A percentile compares a stretch with the other conserved stretches of the same genome.
Conservation (phyloP, 2,113 vertebrate genomes). For the Psilopogon haemacephalus region DNA sequence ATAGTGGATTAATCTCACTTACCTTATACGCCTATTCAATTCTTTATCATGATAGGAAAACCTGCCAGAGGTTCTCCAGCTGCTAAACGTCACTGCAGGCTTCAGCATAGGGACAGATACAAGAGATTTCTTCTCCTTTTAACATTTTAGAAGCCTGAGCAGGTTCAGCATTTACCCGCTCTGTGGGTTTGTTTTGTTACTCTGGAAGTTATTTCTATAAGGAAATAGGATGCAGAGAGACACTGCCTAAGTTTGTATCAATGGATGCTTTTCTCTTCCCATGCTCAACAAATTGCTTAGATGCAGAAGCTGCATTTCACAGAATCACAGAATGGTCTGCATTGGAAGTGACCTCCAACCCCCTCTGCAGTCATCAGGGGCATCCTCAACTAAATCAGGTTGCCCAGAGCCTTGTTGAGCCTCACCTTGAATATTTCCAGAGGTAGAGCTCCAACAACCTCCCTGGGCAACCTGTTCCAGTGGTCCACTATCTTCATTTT, state of each 20-base stretch:
- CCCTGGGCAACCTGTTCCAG: too few species aligned
- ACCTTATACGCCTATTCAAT: background rate
- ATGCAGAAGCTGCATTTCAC: background rate
- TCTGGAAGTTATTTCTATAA: background rate
- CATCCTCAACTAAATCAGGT: too few species aligned
- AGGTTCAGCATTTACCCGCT: background rate
- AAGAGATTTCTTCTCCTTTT: background rate
- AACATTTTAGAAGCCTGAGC: background rate
- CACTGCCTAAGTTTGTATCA: background rate
- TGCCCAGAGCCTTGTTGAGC: too few species aligned
- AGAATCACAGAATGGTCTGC: too few species aligned
- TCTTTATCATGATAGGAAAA: too few species aligned
- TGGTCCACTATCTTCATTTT: too few species aligned
- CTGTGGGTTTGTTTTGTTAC: background rate
- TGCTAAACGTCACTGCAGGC: constrained; percentile 53
- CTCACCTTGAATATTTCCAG: too few species aligned
- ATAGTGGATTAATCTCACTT: background rate
- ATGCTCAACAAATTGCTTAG: background rate
- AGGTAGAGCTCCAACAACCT: too few species aligned
- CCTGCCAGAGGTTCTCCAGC: constrained; percentile 33
- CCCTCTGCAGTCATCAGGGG: too few species aligned
- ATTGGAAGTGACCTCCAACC: too few species aligned
- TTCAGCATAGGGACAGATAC: constrained; percentile 11
- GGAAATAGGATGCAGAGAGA: background rate
- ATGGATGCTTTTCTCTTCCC: background rate